A percentile compares a stretch with the other conserved stretches of the same genome.
Evolutionary conservation across 1,140 invertebrate species (phyloP).

Genomic region (Eupristina koningsbergeri): DNA sequence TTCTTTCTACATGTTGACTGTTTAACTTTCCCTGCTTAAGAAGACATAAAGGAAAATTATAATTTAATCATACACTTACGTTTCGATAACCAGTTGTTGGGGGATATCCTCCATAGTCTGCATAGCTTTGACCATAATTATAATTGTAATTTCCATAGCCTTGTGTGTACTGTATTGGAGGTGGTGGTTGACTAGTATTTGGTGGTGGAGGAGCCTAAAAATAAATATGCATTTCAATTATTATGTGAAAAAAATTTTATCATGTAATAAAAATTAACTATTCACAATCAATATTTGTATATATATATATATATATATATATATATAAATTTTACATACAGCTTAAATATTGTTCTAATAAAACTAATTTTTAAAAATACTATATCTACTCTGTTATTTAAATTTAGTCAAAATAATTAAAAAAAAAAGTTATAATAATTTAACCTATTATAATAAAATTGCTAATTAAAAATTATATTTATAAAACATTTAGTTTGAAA

Average conservation of each 20-base stretch:
- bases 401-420: too few species aligned
- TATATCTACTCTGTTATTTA: too few species aligned
- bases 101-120: conserved; percentile 64
- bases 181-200: conserved; percentile 68
- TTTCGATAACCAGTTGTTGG: conserved; percentile 66
- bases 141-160: conserved; percentile 66
- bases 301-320: too few species aligned
- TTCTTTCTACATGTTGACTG: background rate
- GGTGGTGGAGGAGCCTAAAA: conserved; percentile 58
- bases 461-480: background rate
- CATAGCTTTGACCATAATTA: conserved; percentile 65
- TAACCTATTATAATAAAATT: too few species aligned
- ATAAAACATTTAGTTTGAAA: too few species aligned
- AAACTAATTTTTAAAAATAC: too few species aligned
- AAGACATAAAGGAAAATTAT: conserved; percentile 3
- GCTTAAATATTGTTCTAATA: too few species aligned
- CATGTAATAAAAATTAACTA: too few species aligned
- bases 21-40: conserved; percentile 3
- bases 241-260: too few species aligned
- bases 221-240: background rate
- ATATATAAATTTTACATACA: too few species aligned
- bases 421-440: too few species aligned
- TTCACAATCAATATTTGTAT: too few species aligned
- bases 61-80: conserved; percentile 63
- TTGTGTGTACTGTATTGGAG: conserved; percentile 64